Evolutionary conservation across 2,888 invertebrate genomes (phyloP).

Genomic region (Phlogophora meticulosa): DNA sequence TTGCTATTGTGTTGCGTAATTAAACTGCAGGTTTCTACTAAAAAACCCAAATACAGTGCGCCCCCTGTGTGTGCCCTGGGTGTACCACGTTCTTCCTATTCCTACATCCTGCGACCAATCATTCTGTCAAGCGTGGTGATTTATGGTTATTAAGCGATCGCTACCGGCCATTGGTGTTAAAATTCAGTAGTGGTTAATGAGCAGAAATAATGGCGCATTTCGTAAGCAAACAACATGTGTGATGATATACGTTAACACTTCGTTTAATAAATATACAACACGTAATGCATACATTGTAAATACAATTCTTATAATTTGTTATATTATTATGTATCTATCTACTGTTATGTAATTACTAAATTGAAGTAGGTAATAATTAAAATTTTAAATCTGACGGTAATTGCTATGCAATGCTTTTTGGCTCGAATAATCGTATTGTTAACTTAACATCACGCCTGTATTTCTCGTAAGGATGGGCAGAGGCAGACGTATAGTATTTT

Average conservation of each 20-base stretch:
- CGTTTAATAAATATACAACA: slow-evolving; percentile 27
- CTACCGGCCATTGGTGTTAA: slow-evolving; percentile 3
- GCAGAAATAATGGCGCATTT: slow-evolving; percentile 38
- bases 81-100: background rate
- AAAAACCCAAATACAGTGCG: background rate
- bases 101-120: slow-evolving; percentile 3
- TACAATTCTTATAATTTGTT: slow-evolving; percentile 19
- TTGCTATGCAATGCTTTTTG: too few relatives aligned
- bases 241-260: slow-evolving; percentile 36
- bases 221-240: slow-evolving; percentile 23
- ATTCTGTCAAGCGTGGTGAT: slow-evolving; percentile 3
- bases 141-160: slow-evolving; percentile 5
- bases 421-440: too few relatives aligned
- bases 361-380: background rate
- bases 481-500: too few relatives aligned
- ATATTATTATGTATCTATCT: too few relatives aligned
- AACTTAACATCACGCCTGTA: too few relatives aligned
- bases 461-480: too few relatives aligned
- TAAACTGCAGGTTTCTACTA: background rate
- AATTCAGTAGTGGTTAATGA: slow-evolving; percentile 8
- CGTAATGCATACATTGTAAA: slow-evolving; percentile 13
- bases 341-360: slow-evolving; percentile 16
- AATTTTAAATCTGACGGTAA: too few relatives aligned
- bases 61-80: too few relatives aligned
- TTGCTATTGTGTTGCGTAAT: too few relatives aligned